These are phyloP conservation scores for Empidonax traillii DNA, from an alignment of 2,113 vertebrate genomes.

Conservation along the genomic window DNA sequence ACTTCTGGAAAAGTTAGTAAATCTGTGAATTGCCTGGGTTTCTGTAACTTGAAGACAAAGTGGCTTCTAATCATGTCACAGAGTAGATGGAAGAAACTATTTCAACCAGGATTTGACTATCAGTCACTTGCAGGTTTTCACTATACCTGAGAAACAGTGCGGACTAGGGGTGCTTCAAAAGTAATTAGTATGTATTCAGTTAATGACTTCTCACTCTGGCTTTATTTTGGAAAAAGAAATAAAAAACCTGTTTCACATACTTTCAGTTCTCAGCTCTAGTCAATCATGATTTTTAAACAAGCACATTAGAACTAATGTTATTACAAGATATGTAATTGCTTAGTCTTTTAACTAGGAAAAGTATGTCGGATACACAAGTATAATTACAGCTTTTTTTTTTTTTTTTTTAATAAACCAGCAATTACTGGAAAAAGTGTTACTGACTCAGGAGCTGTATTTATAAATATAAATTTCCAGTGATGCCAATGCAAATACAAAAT, in stretches of 20 bases:
- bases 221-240: background rate
- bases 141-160: background rate
- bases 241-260: background rate
- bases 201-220: background rate
- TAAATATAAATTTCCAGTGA: conserved; percentile 1
- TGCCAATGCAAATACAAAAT: background rate
- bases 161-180: background rate
- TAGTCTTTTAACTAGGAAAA: conserved; percentile 52
- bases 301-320: background rate
- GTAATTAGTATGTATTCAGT: background rate
- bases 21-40: background rate
- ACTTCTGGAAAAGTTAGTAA: conserved; percentile 6
- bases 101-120: background rate
- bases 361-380: background rate
- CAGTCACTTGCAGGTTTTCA: background rate
- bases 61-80: background rate
- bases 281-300: conserved; percentile 12
- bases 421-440: background rate
- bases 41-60: background rate
- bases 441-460: background rate
- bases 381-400: background rate
- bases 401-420: background rate
- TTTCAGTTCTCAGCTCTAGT: background rate
- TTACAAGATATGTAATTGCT: conserved; percentile 8
- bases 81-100: background rate